Conservation (phyloP, 2,888 invertebrate species). For the Sesia bembeciformis region DNA sequence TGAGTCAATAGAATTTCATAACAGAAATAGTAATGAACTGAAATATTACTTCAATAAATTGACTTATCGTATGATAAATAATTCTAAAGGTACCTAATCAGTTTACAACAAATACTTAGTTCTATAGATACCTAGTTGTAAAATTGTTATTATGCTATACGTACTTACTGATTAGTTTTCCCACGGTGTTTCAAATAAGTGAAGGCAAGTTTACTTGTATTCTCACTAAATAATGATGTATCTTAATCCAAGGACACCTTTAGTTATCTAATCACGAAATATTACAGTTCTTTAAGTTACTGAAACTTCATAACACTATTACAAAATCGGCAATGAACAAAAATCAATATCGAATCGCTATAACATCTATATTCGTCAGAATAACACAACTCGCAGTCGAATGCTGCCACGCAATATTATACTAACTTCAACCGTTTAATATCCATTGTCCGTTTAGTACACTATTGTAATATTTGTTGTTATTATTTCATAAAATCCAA, state of each 20-base stretch:
- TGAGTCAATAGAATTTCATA: too few relatives aligned
- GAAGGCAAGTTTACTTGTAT: background rate
- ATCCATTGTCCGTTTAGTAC: constrained; percentile 58
- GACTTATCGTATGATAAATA: too few relatives aligned
- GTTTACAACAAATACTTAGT: too few relatives aligned
- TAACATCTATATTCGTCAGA: constrained; percentile 37
- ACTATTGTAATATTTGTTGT: constrained; percentile 57
- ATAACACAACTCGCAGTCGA: constrained; percentile 37
- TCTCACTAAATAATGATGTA: background rate
- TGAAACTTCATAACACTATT: constrained; percentile 56
- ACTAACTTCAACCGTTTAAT: constrained; percentile 43
- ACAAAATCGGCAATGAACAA: constrained; percentile 62
- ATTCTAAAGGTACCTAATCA: too few relatives aligned
- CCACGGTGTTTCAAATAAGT: constrained; percentile 41
- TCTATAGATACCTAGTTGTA: too few relatives aligned
- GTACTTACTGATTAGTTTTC: constrained; percentile 18
- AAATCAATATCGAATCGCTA: constrained; percentile 65
- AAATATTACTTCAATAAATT: too few relatives aligned
- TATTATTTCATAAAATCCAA: constrained; percentile 68
- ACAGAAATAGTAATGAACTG: too few relatives aligned
- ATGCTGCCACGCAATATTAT: constrained; percentile 3
- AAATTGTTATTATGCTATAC: too few relatives aligned
- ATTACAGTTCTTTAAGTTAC: constrained; percentile 22
- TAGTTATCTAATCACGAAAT: constrained; percentile 13
- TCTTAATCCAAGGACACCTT: background rate